Conservation (phyloP, 2,888 invertebrate species). For the Catotricha subobsoleta region DNA sequence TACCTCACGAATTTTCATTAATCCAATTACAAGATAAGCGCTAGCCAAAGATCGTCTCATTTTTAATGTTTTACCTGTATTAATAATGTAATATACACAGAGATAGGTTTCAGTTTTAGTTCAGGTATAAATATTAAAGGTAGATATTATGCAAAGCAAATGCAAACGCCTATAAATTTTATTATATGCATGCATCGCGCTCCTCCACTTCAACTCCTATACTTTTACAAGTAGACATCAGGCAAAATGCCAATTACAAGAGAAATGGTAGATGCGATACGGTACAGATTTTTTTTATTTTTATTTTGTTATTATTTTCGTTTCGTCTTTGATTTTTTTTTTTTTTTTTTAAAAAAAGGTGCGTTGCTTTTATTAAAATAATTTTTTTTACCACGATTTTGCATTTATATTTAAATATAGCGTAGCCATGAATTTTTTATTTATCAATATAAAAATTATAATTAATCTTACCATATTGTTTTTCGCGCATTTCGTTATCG, state of each 20-base stretch:
- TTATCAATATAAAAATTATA: no score
- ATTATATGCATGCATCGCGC: background rate
- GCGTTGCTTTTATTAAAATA: no score
- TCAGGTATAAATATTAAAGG: background rate
- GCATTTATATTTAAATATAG: no score
- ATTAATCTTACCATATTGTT: slow-evolving; percentile 8
- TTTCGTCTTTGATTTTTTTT: no score
- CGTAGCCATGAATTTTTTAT: no score
- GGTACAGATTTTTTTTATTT: no score
- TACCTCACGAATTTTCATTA: slow-evolving; percentile 11
- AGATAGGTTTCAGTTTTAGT: background rate
- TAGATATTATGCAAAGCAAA: background rate
- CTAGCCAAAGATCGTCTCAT: slow-evolving; percentile 4
- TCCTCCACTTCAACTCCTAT: no score
- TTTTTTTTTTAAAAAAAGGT: no score
- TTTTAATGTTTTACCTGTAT: background rate
- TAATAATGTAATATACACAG: background rate
- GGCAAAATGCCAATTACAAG: background rate
- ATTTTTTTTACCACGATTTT: no score
- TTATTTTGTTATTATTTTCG: no score
- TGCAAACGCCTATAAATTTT: slow-evolving; percentile 5
- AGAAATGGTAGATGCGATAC: background rate
- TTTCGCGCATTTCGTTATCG: slow-evolving; percentile 8
- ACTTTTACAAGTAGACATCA: background rate
- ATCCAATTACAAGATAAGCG: slow-evolving; percentile 11